These are phyloP conservation scores for Dolichallabes microphthalmus DNA, from an alignment of 2,113 vertebrate species.

Conservation along the genomic window DNA sequence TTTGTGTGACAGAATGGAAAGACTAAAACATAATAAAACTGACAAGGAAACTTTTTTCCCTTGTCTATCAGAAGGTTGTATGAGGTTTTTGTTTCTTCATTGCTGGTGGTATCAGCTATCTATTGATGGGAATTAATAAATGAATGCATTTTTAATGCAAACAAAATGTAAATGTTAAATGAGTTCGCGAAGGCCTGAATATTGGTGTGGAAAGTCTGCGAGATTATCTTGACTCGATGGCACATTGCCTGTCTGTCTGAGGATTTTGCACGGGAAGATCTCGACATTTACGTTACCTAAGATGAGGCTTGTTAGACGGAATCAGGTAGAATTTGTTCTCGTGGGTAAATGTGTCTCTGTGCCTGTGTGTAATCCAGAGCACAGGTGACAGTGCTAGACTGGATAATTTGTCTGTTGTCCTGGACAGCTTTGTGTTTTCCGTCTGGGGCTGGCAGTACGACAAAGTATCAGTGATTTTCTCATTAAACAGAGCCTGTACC, in stretches of 20 bases:
- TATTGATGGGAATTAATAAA: neutral
- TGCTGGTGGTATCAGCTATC: neutral
- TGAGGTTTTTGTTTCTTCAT: neutral
- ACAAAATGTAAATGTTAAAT: conserved; percentile 3
- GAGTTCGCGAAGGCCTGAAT: neutral
- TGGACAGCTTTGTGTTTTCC: neutral
- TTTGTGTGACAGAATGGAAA: neutral
- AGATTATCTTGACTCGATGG: conserved; percentile 2
- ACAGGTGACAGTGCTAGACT: neutral
- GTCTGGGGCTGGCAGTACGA: neutral
- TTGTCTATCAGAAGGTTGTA: neutral
- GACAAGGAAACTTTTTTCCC: neutral
- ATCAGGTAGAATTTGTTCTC: neutral
- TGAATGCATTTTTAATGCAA: neutral
- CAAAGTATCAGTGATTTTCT: conserved; percentile 19
- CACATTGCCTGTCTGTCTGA: neutral
- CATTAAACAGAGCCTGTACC: neutral
- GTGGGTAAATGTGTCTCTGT: neutral
- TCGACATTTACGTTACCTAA: neutral
- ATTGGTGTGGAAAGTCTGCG: neutral
- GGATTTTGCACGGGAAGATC: neutral
- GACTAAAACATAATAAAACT: conserved; percentile 8
- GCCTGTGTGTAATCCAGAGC: neutral
- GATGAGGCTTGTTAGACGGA: neutral
- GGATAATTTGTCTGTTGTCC: conserved; percentile 21